phyloP scores from a whole-genome alignment of 2,113 vertebrate species.

The Actinemys pallida region DNA sequence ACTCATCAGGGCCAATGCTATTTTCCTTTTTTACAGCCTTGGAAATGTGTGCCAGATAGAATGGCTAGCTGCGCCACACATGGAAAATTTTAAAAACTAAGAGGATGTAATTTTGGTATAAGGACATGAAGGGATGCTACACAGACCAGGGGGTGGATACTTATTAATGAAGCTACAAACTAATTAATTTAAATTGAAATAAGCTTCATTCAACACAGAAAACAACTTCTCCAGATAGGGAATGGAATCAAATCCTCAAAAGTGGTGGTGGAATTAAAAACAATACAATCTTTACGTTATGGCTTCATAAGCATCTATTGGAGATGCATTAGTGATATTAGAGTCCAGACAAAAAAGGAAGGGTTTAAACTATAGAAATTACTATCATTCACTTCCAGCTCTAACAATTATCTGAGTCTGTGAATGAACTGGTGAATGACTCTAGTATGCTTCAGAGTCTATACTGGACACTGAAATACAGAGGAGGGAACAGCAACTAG shows the following conservation, averaged over 20 bases:
- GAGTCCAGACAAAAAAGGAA: not conserved
- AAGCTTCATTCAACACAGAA: conserved; percentile 49
- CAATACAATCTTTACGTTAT: not conserved
- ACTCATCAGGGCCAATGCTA: conserved; percentile 58
- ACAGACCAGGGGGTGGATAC: not conserved
- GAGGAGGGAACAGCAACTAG: not conserved
- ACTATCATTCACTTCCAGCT: not conserved
- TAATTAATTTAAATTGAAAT: conserved; percentile 39
- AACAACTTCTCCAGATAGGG: conserved; percentile 34
- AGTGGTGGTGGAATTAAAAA: conserved; percentile 31
- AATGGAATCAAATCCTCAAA: conserved; percentile 36
- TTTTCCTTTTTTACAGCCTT: conserved; percentile 59
- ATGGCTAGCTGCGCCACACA: conserved; percentile 58
- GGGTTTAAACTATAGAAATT: not conserved
- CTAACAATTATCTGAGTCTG: not conserved
- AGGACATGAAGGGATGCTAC: conserved; percentile 14
- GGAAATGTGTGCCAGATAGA: conserved; percentile 60
- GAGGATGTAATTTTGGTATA: conserved; percentile 42
- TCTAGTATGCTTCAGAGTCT: not conserved
- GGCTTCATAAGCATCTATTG: not conserved
- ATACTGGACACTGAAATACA: not conserved
- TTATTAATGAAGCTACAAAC: conserved; percentile 41
- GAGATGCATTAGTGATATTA: not conserved
- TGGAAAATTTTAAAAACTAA: conserved; percentile 56
- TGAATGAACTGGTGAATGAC: not conserved